phyloP scores from a whole-genome alignment of 2,113 vertebrate genomes.

The Prochilodus magdalenae region DNA sequence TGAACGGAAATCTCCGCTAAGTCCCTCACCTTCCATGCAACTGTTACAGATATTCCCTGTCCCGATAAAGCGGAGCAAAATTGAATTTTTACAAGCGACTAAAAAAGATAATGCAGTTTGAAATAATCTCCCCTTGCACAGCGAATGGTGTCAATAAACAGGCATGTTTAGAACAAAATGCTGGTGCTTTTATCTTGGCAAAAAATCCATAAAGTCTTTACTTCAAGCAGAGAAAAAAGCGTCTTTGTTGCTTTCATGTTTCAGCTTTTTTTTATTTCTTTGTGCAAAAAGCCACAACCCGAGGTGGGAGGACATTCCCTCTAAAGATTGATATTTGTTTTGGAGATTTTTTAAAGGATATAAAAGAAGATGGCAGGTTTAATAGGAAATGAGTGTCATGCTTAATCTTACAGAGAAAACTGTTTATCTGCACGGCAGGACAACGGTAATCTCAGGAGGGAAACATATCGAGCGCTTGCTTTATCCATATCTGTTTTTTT shows the following conservation, averaged over 20 bases:
- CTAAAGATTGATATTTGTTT: constrained; percentile 75
- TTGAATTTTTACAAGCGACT: constrained; percentile 64
- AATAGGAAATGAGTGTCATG: constrained; percentile 73
- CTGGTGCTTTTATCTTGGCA: constrained; percentile 64
- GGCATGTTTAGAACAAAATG: constrained; percentile 73
- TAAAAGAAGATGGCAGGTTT: constrained; percentile 64
- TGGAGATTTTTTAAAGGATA: constrained; percentile 67
- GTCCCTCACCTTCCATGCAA: constrained; percentile 56
- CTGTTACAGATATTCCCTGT: constrained; percentile 64
- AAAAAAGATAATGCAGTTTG: constrained; percentile 68
- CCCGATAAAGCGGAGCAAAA: constrained; percentile 69
- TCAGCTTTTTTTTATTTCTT: constrained; percentile 53
- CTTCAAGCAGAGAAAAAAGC: constrained; percentile 65
- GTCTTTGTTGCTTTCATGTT: constrained; percentile 66
- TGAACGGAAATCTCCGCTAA: constrained; percentile 64
- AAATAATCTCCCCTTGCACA: constrained; percentile 71
- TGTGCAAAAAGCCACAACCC: constrained; percentile 53
- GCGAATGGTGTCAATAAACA: constrained; percentile 75
- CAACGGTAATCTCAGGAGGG: constrained; percentile 65
- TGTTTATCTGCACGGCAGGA: constrained; percentile 71
- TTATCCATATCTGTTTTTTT: not conserved
- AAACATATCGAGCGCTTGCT: constrained; percentile 58
- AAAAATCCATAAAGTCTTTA: constrained; percentile 67
- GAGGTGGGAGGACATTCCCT: constrained; percentile 63
- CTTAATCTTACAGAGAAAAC: constrained; percentile 70